Percentiles rank a stretch among this genome's conserved stretches.
These are phyloP conservation scores for Noctua janthe DNA, from an alignment of 2,888 invertebrate genomes.

Conservation along the genomic window DNA sequence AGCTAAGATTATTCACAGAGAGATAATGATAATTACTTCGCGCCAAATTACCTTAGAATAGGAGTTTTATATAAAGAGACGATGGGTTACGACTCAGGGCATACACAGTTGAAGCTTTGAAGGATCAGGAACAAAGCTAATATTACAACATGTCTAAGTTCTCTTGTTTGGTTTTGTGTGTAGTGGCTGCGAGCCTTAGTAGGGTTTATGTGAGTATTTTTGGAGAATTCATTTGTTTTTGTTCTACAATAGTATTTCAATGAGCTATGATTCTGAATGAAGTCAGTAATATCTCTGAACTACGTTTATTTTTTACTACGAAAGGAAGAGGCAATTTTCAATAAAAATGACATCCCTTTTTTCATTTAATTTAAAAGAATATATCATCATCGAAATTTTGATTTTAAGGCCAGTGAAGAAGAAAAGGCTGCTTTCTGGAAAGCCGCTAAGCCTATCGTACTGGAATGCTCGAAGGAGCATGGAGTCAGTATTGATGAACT, in stretches of 20 bases:
- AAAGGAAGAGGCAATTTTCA: background rate
- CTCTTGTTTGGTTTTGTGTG: slow-evolving; percentile 32
- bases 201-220: slow-evolving; percentile 18
- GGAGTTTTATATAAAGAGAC: slow-evolving; percentile 53
- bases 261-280: background rate
- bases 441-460: slow-evolving; percentile 40
- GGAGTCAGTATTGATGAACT: slow-evolving; percentile 45
- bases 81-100: slow-evolving; percentile 17
- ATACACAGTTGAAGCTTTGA: slow-evolving; percentile 40
- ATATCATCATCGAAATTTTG: background rate
- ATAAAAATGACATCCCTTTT: too few relatives aligned
- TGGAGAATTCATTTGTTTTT: background rate
- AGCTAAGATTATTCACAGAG: slow-evolving; percentile 22
- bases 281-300: background rate
- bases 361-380: too few relatives aligned
- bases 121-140: slow-evolving; percentile 3
- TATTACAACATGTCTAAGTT: slow-evolving; percentile 27
- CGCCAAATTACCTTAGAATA: slow-evolving; percentile 28
- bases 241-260: slow-evolving; percentile 13
- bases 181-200: slow-evolving; percentile 14
- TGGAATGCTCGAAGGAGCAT: slow-evolving; percentile 54
- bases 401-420: slow-evolving; percentile 23
- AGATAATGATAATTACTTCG: slow-evolving; percentile 56
- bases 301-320: background rate
- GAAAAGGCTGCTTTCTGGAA: slow-evolving; percentile 21